These are phyloP conservation scores for Characodon lateralis DNA, from an alignment of 2,797 vertebrate genomes.

Conservation along the genomic window DNA sequence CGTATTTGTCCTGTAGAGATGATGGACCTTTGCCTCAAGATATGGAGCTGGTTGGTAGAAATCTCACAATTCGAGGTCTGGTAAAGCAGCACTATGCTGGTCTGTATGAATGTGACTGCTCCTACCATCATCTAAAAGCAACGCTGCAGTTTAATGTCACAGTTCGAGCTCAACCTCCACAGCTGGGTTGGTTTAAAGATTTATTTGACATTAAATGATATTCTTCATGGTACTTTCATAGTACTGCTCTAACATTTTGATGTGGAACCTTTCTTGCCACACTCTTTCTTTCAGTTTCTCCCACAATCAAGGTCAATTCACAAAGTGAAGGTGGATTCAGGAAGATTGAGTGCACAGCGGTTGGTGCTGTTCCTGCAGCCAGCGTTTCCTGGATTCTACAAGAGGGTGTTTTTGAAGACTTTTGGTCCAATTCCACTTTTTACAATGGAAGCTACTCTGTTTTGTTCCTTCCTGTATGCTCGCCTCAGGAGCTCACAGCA, in stretches of 20 bases:
- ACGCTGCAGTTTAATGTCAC: conserved; percentile 64
- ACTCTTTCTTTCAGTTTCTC: conserved; percentile 56
- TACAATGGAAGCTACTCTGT: conserved; percentile 74
- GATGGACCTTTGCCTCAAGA: conserved; percentile 56
- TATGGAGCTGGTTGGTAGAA: conserved; percentile 47
- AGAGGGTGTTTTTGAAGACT: conserved; percentile 63
- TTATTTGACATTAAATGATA: conserved; percentile 4
- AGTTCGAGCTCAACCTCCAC: conserved; percentile 44
- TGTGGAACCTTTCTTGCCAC: conserved; percentile 12
- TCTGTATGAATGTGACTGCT: conserved; percentile 69
- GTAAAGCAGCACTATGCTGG: conserved; percentile 61
- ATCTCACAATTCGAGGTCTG: conserved; percentile 60
- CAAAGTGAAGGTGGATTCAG: conserved; percentile 47
- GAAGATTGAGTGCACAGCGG: conserved; percentile 75
- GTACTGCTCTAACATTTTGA: conserved; percentile 31
- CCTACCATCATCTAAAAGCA: conserved; percentile 62
- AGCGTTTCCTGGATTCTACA: conserved; percentile 77
- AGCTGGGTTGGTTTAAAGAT: conserved; percentile 53
- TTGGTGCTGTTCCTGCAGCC: conserved; percentile 71
- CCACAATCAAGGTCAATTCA: conserved; percentile 63
- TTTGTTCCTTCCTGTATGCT: conserved; percentile 73
- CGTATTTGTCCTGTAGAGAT: conserved; percentile 50
- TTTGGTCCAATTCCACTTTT: conserved; percentile 66
- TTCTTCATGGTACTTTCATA: not conserved
- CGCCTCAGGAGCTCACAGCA: conserved; percentile 59